These are phyloP conservation scores for Pocillopora grandis DNA, from an alignment of 92 coral and sea anemone species.

Conservation along the genomic window DNA sequence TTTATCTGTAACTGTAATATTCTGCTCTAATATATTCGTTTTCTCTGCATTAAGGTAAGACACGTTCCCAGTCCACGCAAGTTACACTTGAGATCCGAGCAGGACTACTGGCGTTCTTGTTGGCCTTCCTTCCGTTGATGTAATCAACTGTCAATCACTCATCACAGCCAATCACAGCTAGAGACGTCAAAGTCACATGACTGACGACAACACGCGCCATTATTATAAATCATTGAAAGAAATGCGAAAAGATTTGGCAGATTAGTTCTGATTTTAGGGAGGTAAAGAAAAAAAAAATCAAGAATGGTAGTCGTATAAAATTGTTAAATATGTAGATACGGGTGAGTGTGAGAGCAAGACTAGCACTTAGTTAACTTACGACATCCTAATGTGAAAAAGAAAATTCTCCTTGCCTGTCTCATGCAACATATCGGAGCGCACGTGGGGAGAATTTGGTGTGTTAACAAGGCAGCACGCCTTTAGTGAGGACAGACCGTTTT, in stretches of 20 bases:
- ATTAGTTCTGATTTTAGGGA: not conserved
- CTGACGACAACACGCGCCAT: not conserved
- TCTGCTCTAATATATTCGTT: not conserved
- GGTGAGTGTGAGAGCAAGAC: not conserved
- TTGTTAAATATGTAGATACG: not conserved
- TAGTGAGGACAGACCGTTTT: not conserved
- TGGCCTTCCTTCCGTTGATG: conserved; percentile 17
- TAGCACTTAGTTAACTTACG: too few relatives aligned
- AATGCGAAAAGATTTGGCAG: not conserved
- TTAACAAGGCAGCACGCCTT: not conserved
- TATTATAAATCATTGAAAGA: not conserved
- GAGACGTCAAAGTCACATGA: not conserved
- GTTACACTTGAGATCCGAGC: conserved; percentile 16
- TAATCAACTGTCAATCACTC: not conserved
- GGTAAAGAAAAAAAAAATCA: not conserved
- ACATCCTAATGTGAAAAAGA: not conserved
- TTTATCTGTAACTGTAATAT: too few relatives aligned
- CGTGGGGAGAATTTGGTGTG: not conserved
- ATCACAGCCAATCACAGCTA: not conserved
- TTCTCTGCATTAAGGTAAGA: not conserved
- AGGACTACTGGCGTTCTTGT: not conserved
- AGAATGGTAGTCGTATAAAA: not conserved
- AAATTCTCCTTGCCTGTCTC: not conserved
- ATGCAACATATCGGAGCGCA: not conserved
- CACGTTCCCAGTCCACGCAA: conserved; percentile 20